Conservation (phyloP, 2,113 vertebrate species). For the Microcebus tavaratra region DNA sequence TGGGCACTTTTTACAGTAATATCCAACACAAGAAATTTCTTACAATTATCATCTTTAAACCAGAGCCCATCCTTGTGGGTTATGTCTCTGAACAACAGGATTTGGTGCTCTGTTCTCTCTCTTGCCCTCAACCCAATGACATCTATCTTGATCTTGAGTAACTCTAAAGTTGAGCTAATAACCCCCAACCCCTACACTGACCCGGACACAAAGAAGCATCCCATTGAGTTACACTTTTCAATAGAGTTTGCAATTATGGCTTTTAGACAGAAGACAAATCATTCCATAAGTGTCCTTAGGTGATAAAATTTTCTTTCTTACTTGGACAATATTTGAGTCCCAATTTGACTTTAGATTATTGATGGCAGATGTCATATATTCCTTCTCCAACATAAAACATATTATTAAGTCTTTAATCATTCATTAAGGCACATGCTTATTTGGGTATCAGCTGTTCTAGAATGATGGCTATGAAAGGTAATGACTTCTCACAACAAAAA, state of each 20-base stretch:
- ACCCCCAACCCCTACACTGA: too few relatives aligned
- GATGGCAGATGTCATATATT: neutral
- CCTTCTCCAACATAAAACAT: neutral
- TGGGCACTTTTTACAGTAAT: neutral
- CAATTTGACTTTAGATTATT: neutral
- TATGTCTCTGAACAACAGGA: neutral
- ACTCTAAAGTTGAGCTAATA: neutral
- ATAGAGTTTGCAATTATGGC: neutral
- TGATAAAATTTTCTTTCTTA: neutral
- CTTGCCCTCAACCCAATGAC: neutral
- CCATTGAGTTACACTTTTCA: neutral
- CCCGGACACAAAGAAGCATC: neutral
- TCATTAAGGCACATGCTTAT: neutral
- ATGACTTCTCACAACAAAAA: neutral
- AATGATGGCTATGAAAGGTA: neutral
- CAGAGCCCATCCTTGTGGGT: neutral
- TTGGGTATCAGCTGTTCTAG: neutral
- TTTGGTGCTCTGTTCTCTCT: neutral
- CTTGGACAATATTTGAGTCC: neutral
- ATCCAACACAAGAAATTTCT: neutral
- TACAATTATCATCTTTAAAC: neutral
- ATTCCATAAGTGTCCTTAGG: neutral
- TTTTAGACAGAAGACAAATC: neutral
- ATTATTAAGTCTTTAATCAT: neutral
- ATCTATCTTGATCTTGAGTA: neutral